Conservation (phyloP, 2,797 vertebrate genomes). For the Chrosomus eos region DNA sequence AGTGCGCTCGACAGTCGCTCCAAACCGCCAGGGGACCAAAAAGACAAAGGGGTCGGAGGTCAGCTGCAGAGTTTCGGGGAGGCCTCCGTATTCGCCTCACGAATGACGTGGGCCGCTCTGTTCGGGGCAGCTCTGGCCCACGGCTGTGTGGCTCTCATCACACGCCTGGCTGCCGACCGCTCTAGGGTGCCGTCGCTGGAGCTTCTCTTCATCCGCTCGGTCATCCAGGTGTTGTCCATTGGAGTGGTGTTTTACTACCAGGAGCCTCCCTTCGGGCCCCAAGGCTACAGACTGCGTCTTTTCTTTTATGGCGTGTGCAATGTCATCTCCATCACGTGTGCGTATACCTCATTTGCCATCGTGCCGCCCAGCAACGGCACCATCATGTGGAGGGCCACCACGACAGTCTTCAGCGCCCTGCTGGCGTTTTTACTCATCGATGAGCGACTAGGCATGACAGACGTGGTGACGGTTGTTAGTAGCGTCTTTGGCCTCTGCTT, state of each 20-base stretch:
- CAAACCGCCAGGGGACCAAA: slow-evolving; percentile 64
- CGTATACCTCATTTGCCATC: slow-evolving; percentile 92
- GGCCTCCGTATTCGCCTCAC: slow-evolving; percentile 84
- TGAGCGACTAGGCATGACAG: slow-evolving; percentile 87
- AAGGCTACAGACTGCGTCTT: slow-evolving; percentile 88
- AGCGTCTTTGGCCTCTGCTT: slow-evolving; percentile 91
- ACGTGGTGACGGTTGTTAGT: slow-evolving; percentile 83
- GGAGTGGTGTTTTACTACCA: slow-evolving; percentile 86
- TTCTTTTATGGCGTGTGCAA: slow-evolving; percentile 92
- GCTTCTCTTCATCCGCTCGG: slow-evolving; percentile 90
- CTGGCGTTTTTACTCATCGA: slow-evolving; percentile 93
- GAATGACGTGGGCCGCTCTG: slow-evolving; percentile 89
- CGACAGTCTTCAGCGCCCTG: slow-evolving; percentile 89
- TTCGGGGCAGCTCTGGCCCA: slow-evolving; percentile 91
- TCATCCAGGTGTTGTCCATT: slow-evolving; percentile 88
- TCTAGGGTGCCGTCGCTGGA: slow-evolving; percentile 93
- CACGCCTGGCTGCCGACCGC: slow-evolving; percentile 86
- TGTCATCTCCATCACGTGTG: slow-evolving; percentile 94
- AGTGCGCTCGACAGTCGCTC: slow-evolving; percentile 77
- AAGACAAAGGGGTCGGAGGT: slow-evolving; percentile 74
- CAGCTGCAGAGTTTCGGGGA: slow-evolving; percentile 87
- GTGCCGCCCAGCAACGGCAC: slow-evolving; percentile 89
- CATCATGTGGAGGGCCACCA: slow-evolving; percentile 93
- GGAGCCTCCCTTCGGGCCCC: slow-evolving; percentile 91
- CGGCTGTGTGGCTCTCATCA: slow-evolving; percentile 90